Percentiles rank a stretch among this genome's conserved stretches.
These are phyloP conservation scores for Callinectes sapidus DNA, from an alignment of 2,888 invertebrate genomes.

Conservation along the genomic window DNA sequence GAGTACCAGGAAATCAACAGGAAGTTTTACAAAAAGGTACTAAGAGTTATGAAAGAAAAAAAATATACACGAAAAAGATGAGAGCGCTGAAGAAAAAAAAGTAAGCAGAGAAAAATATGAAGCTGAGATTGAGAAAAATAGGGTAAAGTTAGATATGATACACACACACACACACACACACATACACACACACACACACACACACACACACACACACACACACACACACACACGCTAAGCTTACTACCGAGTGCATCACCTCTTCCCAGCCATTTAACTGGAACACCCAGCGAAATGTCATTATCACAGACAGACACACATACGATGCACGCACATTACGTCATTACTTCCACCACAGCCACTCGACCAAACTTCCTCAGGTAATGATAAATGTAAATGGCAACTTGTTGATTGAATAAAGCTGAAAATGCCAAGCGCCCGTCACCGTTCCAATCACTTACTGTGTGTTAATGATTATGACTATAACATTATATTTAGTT, in stretches of 20 bases:
- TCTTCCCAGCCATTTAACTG: conserved; percentile 9
- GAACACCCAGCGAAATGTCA: neutral
- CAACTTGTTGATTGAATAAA: conserved; percentile 20
- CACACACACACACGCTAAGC: neutral
- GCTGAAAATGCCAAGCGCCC: neutral
- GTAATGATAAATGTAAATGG: conserved; percentile 13
- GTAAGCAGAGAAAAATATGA: no score
- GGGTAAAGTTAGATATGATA: neutral
- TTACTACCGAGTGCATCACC: neutral
- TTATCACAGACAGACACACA: neutral
- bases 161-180: neutral
- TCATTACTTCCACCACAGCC: neutral
- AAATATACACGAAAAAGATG: neutral
- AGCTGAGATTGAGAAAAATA: neutral
- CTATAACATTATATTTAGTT: neutral
- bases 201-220: conserved; percentile 9
- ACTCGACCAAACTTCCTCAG: neutral
- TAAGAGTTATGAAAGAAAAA: neutral
- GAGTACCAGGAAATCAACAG: no score
- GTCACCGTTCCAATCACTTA: neutral
- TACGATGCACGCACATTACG: neutral
- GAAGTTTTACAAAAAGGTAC: neutral
- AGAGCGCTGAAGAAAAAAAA: neutral
- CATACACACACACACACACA: neutral
- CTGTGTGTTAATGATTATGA: neutral